Evolutionary conservation across 2,888 invertebrate genomes (phyloP), one percentile per base, ranked within the genome.

Genomic region (Nemapogon koenigi): DNA sequence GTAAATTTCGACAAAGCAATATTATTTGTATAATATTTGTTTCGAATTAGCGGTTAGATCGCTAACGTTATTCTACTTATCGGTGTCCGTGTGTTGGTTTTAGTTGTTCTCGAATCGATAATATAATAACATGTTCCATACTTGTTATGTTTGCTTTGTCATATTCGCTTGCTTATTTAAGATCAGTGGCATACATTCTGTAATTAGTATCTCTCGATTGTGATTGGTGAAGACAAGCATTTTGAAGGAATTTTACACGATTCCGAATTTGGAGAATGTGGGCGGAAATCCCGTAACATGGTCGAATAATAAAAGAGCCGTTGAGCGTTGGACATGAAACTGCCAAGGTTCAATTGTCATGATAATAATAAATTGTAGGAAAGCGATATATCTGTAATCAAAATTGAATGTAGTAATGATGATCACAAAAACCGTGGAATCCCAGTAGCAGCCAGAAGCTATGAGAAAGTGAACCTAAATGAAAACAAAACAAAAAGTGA

Each of bases 1-100:
- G 50, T 54, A 49, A 55, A 59, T 62, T 58, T 60, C 54, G 46
- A 56, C 56, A 53, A 50, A 53, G 50, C 48, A 43, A 22, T 42
- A 52, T 51, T 46, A 48, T 48, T 51, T 42, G 42, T 53, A 72
- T 68, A 65, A 44, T 70, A 57, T 75, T 75, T 70, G 59, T 47
- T 47, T 51, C 43, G 49, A 46, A 57, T 75, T 75, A 73, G 65
- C 69, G 50, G 50, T 45, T 32, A 44, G 46, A 55, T 55, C 61
- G 68, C 59, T 68, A 71, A 70, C 68, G 53, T 45, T 70, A 70
- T 71, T 59, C 69, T 65, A 72, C 69, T 68, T 66, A 67, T 69
- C 60, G 54, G 49, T 55, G 47, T 45, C 44, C 52, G 56, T 53
- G 16, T 65, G 64, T 68, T 64, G 58, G 54, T 61, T 66, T 68